Conservation (phyloP, 2,113 vertebrate genomes). For the Charina bottae region DNA sequence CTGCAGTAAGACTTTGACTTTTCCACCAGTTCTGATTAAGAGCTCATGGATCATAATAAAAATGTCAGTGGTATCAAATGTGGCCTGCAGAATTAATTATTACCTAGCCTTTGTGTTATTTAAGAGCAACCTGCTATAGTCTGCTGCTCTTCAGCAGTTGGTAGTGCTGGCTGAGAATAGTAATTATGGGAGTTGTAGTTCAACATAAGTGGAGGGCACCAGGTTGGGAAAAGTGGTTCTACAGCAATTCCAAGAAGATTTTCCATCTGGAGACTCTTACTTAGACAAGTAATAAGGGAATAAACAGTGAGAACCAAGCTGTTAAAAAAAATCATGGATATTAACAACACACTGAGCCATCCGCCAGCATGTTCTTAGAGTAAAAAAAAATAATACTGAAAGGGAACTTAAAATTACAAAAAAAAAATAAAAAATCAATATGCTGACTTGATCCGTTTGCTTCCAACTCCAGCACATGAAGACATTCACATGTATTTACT, state of each 20-base stretch:
- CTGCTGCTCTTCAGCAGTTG: not conserved
- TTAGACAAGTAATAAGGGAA: not conserved
- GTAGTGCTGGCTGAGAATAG: not conserved
- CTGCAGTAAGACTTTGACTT: not conserved
- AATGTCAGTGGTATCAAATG: not conserved
- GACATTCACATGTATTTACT: not conserved
- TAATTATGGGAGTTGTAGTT: not conserved
- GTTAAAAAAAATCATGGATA: not conserved
- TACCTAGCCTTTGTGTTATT: not conserved
- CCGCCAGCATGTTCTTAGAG: not conserved
- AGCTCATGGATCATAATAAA: not conserved
- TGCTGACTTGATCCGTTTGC: not conserved
- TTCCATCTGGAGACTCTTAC: not conserved
- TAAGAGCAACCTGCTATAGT: not conserved
- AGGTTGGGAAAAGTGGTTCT: not conserved
- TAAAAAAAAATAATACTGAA: not conserved
- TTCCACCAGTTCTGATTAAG: not conserved
- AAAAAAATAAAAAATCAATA: not conserved
- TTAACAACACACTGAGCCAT: not conserved
- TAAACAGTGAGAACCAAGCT: not conserved
- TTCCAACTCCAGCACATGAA: not conserved
- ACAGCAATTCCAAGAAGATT: not conserved
- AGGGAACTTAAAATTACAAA: not conserved
- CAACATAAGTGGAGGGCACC: not conserved
- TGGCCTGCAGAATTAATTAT: not conserved